These are phyloP conservation scores for human DNA, from an alignment of 2,113 vertebrate species.

Conservation along the genomic window GRCh38 chr12:29088001-29088500, in stretches of 20 bases:
- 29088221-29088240: neutral
- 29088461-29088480: neutral
- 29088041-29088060: neutral
- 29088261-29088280: neutral
- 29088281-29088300: neutral
- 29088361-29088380: neutral
- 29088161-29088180: neutral
- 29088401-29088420: neutral
- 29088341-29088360: neutral
- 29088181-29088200: neutral
- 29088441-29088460: neutral
- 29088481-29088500: neutral
- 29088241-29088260: neutral
- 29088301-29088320: neutral
- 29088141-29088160: neutral
- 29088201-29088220: neutral
- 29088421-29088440: neutral
- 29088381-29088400: neutral
- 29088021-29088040: neutral
- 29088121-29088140: neutral
- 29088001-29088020: neutral
- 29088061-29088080: neutral
- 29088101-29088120: neutral
- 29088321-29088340: neutral
- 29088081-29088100: neutral